Conservation (phyloP, 1,140 invertebrate species). For the Agrilus planipennis region DNA sequence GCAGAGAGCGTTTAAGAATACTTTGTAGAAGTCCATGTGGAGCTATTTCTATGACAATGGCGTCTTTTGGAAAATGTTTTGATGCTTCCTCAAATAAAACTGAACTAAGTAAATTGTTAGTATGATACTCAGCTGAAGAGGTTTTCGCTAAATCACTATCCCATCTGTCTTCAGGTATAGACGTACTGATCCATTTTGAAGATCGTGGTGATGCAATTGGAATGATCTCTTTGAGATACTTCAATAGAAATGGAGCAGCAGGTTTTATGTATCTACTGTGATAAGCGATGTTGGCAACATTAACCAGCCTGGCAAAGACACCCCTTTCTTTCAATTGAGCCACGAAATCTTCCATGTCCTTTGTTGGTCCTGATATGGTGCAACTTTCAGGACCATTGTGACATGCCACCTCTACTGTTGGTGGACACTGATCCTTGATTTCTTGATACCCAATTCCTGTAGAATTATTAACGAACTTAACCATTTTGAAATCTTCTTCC, state of each 20-base stretch:
- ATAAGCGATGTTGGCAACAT: constrained; percentile 72
- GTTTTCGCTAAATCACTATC: constrained; percentile 48
- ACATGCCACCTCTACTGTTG: constrained; percentile 67
- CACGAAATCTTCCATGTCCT: constrained; percentile 57
- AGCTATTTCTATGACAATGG: constrained; percentile 68
- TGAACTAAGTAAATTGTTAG: constrained; percentile 76
- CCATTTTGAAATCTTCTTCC: not conserved
- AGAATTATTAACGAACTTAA: constrained; percentile 11
- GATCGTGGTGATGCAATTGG: constrained; percentile 56
- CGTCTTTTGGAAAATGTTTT: constrained; percentile 61
- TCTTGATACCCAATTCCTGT: constrained; percentile 31
- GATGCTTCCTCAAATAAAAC: constrained; percentile 81
- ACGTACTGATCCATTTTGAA: constrained; percentile 76
- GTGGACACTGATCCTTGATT: constrained; percentile 48
- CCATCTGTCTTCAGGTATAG: constrained; percentile 70
- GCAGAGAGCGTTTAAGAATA: constrained; percentile 50
- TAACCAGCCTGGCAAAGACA: constrained; percentile 73
- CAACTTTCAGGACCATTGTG: constrained; percentile 75
- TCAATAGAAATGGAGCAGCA: constrained; percentile 61
- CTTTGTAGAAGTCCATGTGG: constrained; percentile 70
- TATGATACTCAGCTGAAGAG: constrained; percentile 85
- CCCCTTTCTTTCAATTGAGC: constrained; percentile 54
- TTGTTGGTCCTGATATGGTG: constrained; percentile 73
- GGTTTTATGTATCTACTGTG: constrained; percentile 69
- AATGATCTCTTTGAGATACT: constrained; percentile 59